These are phyloP conservation scores for Drosophila willistoni DNA, from an alignment of 1,140 invertebrate genomes.

Conservation along the genomic window DNA sequence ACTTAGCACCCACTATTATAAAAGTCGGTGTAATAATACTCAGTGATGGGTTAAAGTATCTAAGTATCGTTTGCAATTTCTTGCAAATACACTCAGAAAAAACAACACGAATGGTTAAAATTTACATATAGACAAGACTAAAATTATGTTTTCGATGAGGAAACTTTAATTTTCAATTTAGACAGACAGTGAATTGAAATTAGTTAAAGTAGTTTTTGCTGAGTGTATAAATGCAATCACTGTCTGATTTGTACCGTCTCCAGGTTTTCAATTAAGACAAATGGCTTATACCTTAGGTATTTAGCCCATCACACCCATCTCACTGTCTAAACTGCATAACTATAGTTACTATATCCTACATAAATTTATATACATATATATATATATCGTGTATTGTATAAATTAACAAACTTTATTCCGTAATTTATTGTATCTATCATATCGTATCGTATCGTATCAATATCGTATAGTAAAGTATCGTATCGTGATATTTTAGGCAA, in stretches of 20 bases:
- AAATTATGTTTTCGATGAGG: neutral
- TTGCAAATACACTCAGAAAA: neutral
- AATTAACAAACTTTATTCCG: slow-evolving; percentile 46
- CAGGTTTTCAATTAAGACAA: neutral
- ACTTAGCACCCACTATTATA: slow-evolving; percentile 29
- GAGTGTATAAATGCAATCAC: slow-evolving; percentile 6
- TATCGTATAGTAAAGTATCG: slow-evolving; percentile 12
- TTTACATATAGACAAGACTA: no score
- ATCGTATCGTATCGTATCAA: slow-evolving; percentile 29
- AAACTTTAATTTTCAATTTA: no score
- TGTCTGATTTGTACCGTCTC: neutral
- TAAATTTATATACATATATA: slow-evolving; percentile 34
- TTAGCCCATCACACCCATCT: neutral
- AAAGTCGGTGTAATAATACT: neutral
- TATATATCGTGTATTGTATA: slow-evolving; percentile 51
- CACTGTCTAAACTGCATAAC: slow-evolving; percentile 2
- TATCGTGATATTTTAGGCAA: slow-evolving; percentile 6
- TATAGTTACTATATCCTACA: neutral
- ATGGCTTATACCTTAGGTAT: neutral
- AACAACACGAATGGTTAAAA: no score
- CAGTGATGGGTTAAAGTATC: slow-evolving; percentile 3
- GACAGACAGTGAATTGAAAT: no score
- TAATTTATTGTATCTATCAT: slow-evolving; percentile 37
- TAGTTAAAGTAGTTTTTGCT: neutral
- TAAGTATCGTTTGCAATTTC: neutral